Evolutionary conservation across 1,140 invertebrate genomes (phyloP), one percentile per base, ranked within the genome.

Genomic region (Venturia canescens): DNA sequence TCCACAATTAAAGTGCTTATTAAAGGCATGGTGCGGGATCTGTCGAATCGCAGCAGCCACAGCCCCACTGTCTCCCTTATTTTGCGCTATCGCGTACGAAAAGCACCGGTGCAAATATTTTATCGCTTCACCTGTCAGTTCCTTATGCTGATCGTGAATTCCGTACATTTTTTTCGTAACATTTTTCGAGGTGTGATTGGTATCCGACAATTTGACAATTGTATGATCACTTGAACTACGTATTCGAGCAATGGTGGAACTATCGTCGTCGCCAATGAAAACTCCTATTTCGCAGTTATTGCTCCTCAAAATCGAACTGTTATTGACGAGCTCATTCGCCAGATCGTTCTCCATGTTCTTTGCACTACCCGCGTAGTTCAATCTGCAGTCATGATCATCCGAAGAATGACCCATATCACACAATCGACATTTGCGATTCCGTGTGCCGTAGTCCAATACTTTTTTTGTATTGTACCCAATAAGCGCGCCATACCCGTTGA

Each of bases 211-310:
- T 29, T 78, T 78, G 2, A 78, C 76, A 23, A 78, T 48, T 66
- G 5, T 57, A 48, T 78, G 66, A 29, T 75, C 50, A 18, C 72
- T 75, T 18, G 48, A 75, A 18, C 72, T 75, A 21, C 72, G 72
- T 27, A 75, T 29, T 29, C 48, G 48, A 29, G 72, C 72, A 16
- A 75, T 75, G 13, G 72, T 75, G 3, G 48, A 75, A 38, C 72
- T 75, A 57, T 75, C 72, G 26, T 75, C 48, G 72, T 75, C 72
- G n/a, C 72, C 72, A 23, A 72, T 72, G 26, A 72, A 72, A 72
- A 72, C 70, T 48, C 70, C 70, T 21, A 72, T 72, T 5, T 72
- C 70, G 38, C 70, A 72, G 44, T 72, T 72, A 18, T 23, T 48
- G 38, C 26, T 50, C 26, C 15, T 50, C 21, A 72, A 50, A 48